Conservation (phyloP, 2,797 vertebrate species). For the Crypturellus tataupa region DNA sequence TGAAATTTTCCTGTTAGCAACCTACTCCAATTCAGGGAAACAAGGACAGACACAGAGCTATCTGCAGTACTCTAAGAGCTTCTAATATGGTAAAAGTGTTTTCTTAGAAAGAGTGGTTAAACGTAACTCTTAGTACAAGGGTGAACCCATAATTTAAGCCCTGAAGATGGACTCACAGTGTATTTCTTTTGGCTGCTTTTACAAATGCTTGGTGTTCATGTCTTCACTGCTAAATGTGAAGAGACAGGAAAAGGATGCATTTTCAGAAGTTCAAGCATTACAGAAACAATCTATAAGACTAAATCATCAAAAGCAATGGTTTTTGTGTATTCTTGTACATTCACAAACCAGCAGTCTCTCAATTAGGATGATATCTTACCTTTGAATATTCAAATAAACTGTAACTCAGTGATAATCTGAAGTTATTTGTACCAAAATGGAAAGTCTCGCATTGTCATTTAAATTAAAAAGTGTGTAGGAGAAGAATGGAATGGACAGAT, state of each 20-base stretch:
- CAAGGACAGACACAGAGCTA: neutral
- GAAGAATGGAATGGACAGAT: neutral
- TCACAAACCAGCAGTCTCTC: neutral
- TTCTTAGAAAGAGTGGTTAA: neutral
- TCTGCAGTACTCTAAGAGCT: neutral
- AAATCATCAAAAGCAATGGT: neutral
- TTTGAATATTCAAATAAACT: neutral
- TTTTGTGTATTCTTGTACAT: neutral
- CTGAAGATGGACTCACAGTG: neutral
- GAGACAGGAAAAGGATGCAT: neutral
- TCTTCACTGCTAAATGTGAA: neutral
- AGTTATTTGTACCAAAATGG: neutral
- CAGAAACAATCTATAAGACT: neutral
- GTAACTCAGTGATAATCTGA: neutral
- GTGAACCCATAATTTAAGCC: neutral
- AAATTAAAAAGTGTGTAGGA: neutral
- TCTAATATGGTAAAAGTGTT: neutral
- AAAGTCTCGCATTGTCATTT: neutral
- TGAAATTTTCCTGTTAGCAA: constrained; percentile 44
- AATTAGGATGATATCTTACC: neutral
- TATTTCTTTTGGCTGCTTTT: neutral
- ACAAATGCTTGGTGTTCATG: neutral
- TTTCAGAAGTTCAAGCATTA: neutral
- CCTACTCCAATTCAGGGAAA: constrained; percentile 6
- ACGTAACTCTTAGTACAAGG: neutral